Evolutionary conservation across 2,888 invertebrate genomes (phyloP).

Genomic region (Argyra leucocephala): DNA sequence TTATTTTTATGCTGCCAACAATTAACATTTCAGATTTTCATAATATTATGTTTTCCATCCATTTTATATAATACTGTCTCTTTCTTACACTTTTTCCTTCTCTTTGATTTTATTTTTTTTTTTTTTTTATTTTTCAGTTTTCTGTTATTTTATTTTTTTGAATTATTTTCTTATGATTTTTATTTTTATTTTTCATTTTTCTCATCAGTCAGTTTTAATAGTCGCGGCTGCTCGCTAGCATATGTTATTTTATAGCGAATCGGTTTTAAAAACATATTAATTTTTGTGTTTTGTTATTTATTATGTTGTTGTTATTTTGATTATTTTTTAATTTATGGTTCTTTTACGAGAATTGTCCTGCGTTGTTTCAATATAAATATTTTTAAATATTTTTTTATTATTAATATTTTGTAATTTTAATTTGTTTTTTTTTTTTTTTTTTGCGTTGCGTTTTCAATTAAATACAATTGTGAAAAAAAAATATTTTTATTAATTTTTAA

Average conservation of each 20-base stretch:
- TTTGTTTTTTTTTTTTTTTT: too few relatives aligned
- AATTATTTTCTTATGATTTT: neutral
- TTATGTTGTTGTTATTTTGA: too few relatives aligned
- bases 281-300: neutral
- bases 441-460: too few relatives aligned
- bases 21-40: neutral
- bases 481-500: too few relatives aligned
- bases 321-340: too few relatives aligned
- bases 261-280: neutral
- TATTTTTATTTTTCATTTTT: constrained; percentile 2
- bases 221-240: neutral
- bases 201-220: constrained; percentile 1
- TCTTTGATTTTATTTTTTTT: neutral
- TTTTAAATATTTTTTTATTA: too few relatives aligned
- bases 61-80: neutral
- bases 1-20: neutral
- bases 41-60: neutral
- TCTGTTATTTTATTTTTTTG: neutral
- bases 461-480: too few relatives aligned
- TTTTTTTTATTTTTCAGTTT: neutral
- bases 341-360: too few relatives aligned
- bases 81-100: neutral
- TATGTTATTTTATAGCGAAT: neutral
- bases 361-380: too few relatives aligned
- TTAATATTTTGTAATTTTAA: too few relatives aligned